Base-by-base conservation (phyloP, 1,140 invertebrate genomes). In the Papilio dardanus region DNA sequence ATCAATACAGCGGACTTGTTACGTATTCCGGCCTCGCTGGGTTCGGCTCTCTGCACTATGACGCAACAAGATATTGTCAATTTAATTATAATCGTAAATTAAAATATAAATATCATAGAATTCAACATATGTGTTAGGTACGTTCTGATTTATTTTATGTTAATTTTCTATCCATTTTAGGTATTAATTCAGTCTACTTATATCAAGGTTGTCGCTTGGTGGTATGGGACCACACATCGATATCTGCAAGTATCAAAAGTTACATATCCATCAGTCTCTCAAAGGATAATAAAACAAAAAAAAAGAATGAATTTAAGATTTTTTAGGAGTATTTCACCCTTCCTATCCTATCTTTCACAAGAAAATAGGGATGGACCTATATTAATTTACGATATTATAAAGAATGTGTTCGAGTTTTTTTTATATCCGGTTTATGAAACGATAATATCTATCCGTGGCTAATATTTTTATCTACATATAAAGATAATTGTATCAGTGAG, bases 1-100 rank as follows among this genome's bases (percentile, higher is more conserved):
- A 62, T 62, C 54, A 62, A 62, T 62, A 62, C 54, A 28, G 24
- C 54, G 21, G 54, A 28, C 30, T 62, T 12, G 54, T 62, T 62
- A 62, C 54, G 54, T 62, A 28, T 28, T 62, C 54, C 54, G 54
- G 24, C 24, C 54, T 62, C 30, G 54, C 54, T 21, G 54, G 54
- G 12, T 62, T 62, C 54, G 54, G 24, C 54, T 62, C 54, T 8
- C 50, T 28, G 54, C 54, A 28, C 54, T 5, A 12, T 62, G 24
- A 30, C 54, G 30, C 30, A 62, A 62, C 54, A 28, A 21, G 12
- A 16, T 28, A 30, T 12, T 58, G 14, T 62, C 54, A 62, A 62
- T 62, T 62, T 62, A 30, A 62, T 30, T 12, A 28, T 46, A n/a
- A 19, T n/a, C n/a, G 24, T 62, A 30, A 62, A 62, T 21, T 54